phyloP scores from a whole-genome alignment of 2,113 vertebrate genomes.

The Pygoscelis antarcticus region DNA sequence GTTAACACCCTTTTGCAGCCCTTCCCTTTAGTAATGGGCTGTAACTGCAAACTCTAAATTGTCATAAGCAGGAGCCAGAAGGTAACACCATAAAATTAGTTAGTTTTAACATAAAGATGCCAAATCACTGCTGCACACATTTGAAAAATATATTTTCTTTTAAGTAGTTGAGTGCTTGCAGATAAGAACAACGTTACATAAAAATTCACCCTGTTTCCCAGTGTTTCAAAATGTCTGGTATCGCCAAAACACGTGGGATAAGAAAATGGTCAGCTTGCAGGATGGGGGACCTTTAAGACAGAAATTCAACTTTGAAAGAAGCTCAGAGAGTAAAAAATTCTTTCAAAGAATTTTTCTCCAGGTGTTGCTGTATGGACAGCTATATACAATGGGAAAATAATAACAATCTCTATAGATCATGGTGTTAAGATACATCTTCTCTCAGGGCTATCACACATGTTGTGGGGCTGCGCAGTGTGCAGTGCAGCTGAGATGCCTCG shows the following conservation, averaged over 20 bases:
- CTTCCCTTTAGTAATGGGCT: constrained; percentile 59
- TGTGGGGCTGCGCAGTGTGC: not conserved
- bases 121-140: constrained; percentile 45
- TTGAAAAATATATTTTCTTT: constrained; percentile 52
- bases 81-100: constrained; percentile 61
- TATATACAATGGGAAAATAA: not conserved
- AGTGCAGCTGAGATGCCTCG: not conserved
- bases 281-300: not conserved
- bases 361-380: not conserved
- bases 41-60: constrained; percentile 52
- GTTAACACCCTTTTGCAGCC: constrained; percentile 53
- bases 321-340: not conserved
- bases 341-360: not conserved
- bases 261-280: not conserved
- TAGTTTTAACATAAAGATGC: constrained; percentile 65
- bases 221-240: not conserved
- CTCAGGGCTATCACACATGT: not conserved
- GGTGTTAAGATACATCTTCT: not conserved
- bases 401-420: rapidly evolving
- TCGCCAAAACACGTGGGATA: not conserved
- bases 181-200: not conserved
- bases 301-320: not conserved
- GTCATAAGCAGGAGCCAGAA: constrained; percentile 54
- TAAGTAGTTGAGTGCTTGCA: constrained; percentile 8
- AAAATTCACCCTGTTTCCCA: not conserved